A percentile compares a stretch with the other conserved stretches of the same genome.
Evolutionary conservation across 2,797 vertebrate species (phyloP).

Genomic region (Lagocephalus sceleratus): DNA sequence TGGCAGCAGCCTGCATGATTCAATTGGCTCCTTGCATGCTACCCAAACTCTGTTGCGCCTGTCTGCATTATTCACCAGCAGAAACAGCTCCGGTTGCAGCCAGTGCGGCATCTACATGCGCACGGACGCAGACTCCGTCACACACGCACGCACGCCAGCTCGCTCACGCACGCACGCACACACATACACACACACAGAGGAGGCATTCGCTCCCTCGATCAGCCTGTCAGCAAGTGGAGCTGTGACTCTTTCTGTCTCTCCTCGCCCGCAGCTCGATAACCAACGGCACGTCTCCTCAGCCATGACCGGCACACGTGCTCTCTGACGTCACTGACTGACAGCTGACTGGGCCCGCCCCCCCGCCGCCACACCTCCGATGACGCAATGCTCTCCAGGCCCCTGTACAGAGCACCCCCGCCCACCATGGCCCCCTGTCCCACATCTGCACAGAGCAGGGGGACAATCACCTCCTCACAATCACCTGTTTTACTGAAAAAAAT

Average conservation of each 20-base stretch:
- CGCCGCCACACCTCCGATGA: slow-evolving; percentile 77
- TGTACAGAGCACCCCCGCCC: slow-evolving; percentile 37
- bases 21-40: slow-evolving; percentile 62
- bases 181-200: slow-evolving; percentile 25
- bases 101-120: slow-evolving; percentile 46
- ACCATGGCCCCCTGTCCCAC: slow-evolving; percentile 30
- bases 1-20: slow-evolving; percentile 81
- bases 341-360: slow-evolving; percentile 66
- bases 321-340: slow-evolving; percentile 83
- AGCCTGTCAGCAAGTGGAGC: slow-evolving; percentile 48
- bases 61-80: slow-evolving; percentile 77
- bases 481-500: slow-evolving; percentile 16
- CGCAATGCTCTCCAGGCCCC: slow-evolving; percentile 70
- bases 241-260: slow-evolving; percentile 68
- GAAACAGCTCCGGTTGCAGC: slow-evolving; percentile 64
- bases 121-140: slow-evolving; percentile 19
- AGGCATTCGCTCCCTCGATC: slow-evolving; percentile 41
- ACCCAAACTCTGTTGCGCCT: slow-evolving; percentile 59
- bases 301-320: slow-evolving; percentile 82
- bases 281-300: slow-evolving; percentile 67
- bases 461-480: slow-evolving; percentile 27
- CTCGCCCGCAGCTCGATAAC: slow-evolving; percentile 69
- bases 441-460: slow-evolving; percentile 38
- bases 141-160: slow-evolving; percentile 18
- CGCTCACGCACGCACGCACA: slow-evolving; percentile 6